Evolutionary conservation across 2,797 vertebrate genomes (phyloP).

Genomic region (Alcedo quadribrachys): DNA sequence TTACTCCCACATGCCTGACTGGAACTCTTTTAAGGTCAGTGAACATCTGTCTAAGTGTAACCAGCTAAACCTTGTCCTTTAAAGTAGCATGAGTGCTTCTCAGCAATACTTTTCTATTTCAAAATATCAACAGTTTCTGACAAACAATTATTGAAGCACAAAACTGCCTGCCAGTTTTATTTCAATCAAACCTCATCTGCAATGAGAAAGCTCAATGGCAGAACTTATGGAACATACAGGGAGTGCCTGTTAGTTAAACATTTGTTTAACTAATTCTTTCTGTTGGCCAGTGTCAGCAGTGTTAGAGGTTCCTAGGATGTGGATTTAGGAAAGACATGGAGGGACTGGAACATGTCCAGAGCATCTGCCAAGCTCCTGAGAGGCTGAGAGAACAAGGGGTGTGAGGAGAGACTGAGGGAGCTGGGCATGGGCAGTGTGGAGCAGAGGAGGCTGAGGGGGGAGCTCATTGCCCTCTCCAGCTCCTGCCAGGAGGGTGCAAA

Average conservation of each 20-base stretch:
- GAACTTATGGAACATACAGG: background rate
- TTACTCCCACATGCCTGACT: background rate
- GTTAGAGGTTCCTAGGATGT: background rate
- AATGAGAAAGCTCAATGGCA: background rate
- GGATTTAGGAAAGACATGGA: background rate
- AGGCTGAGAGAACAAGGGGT: no score
- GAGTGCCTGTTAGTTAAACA: background rate
- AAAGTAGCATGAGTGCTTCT: background rate
- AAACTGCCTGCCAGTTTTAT: background rate
- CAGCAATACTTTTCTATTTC: background rate
- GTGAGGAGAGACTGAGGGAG: no score
- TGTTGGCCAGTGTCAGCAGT: background rate
- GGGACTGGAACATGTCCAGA: no score
- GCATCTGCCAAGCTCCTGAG: no score
- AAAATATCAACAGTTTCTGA: background rate
- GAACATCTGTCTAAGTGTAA: slow-evolving; percentile 19
- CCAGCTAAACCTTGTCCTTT: background rate
- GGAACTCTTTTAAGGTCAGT: slow-evolving; percentile 14
- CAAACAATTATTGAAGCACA: background rate
- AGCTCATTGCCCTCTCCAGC: no score
- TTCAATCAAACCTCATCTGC: background rate
- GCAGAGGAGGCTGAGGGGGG: no score
- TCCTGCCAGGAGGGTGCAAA: no score
- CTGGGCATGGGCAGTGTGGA: no score
- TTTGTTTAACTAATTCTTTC: background rate